These are phyloP conservation scores for Ptychobarbus kaznakovi DNA, from an alignment of 2,797 vertebrate species.

Conservation along the genomic window DNA sequence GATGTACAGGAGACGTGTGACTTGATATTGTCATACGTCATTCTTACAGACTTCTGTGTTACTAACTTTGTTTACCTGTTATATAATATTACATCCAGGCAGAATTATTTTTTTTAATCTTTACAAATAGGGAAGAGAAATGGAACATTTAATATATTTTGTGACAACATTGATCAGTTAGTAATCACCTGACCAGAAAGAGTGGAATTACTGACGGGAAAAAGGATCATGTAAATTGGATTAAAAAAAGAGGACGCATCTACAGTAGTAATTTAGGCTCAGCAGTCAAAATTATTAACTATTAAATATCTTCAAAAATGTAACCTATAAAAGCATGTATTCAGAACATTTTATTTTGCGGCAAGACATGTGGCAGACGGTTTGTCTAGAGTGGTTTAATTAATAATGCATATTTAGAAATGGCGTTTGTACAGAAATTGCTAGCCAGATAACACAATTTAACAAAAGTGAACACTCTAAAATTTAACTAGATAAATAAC, in stretches of 20 bases:
- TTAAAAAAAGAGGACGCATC: background rate
- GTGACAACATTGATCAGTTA: slow-evolving; percentile 13
- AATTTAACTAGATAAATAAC: slow-evolving; percentile 43
- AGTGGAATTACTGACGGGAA: slow-evolving; percentile 55
- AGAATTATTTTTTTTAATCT: background rate
- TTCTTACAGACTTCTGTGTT: too few relatives aligned
- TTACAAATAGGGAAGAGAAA: background rate
- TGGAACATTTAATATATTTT: background rate
- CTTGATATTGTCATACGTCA: too few relatives aligned
- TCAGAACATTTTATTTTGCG: background rate
- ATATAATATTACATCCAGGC: background rate
- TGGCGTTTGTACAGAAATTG: slow-evolving; percentile 26
- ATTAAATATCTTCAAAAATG: slow-evolving; percentile 66
- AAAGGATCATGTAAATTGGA: background rate
- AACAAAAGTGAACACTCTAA: slow-evolving; percentile 5
- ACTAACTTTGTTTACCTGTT: background rate
- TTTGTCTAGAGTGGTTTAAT: slow-evolving; percentile 40
- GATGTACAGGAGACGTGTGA: too few relatives aligned
- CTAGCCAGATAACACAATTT: background rate
- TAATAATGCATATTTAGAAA: slow-evolving; percentile 20
- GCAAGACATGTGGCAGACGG: background rate
- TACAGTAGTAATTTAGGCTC: slow-evolving; percentile 1
- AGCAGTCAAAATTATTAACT: slow-evolving; percentile 50
- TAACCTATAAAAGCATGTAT: background rate
- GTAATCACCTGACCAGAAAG: slow-evolving; percentile 38